These are phyloP conservation scores for Campylomormyrus numenius DNA, from an alignment of 2,113 vertebrate species.

Conservation along the genomic window DNA sequence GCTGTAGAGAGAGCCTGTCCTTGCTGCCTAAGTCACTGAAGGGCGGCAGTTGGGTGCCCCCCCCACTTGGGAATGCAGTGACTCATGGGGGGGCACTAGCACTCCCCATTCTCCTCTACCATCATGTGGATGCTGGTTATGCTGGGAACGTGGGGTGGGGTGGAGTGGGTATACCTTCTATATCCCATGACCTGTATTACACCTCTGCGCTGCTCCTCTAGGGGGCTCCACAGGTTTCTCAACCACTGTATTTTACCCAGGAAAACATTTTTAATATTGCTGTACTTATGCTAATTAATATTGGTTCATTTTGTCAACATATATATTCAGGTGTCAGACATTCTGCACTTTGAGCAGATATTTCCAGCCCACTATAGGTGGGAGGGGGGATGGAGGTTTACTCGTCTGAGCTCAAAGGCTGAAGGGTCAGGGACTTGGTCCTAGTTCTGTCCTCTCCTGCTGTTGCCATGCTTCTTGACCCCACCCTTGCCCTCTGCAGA, in stretches of 20 bases:
- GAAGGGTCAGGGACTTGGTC: not conserved
- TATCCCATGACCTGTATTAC: not conserved
- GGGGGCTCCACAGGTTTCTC: not conserved
- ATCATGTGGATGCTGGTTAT: not conserved
- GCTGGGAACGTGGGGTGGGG: not conserved
- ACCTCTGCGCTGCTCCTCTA: not conserved
- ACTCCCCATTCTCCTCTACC: not conserved
- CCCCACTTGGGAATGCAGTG: not conserved
- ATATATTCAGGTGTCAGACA: not conserved
- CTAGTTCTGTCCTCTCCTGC: not conserved
- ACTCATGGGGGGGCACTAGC: not conserved
- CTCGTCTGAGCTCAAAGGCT: not conserved
- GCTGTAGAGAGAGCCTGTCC: not conserved
- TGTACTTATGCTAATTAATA: not conserved
- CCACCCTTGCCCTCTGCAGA: slow-evolving; percentile 36
- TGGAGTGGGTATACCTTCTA: not conserved
- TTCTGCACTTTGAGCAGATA: not conserved
- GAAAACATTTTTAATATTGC: not conserved
- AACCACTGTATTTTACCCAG: not conserved
- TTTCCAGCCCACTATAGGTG: not conserved
- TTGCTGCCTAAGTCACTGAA: not conserved
- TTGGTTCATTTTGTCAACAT: not conserved
- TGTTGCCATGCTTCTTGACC: not conserved
- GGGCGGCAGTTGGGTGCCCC: not conserved
- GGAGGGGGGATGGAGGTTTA: not conserved